Base-by-base conservation (phyloP, 2,888 invertebrate species). In the Epiperipatus broadwayi region DNA sequence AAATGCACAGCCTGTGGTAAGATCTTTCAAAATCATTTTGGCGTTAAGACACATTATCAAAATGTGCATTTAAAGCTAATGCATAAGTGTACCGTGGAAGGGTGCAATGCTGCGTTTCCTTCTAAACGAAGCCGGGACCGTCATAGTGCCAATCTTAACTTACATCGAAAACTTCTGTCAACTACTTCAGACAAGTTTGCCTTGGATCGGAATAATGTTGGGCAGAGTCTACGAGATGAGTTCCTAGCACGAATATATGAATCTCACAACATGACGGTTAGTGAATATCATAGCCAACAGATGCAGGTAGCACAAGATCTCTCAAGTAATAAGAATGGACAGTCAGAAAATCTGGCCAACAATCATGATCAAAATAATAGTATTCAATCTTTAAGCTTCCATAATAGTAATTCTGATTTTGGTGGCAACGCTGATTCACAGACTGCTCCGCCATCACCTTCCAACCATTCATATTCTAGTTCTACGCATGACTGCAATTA, bases 41-140 rank as follows among this genome's bases (percentile, higher is more conserved):
- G 81, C 35, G 74, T 89, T 18, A 89, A 87, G 61, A 80, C 81
- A 2, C 93, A 93, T 58, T 91, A 85, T 59, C 87, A 87, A 65
- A 89, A 83, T 59, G 80, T 84, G 7, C 91, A 93, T 61, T 71
- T 91, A 37, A 91, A 91, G 61, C 63, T 89, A 43, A 83, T 87
- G 78, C 89, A 89, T 61, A 81, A 80, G 55, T 93, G 93, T 63
- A 81, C 77, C 52, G 77, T 85, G 19, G 87, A 87, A 47, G 87
- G 89, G 1, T 93, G 93, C 58, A 80, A 80, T 60, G 89, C 89
- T 0, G 79, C 85, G 1, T 93, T 91, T 57, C 80, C 85, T 4
- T 87, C 89, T 1, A 89, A 85, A 56, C 67, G 85, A 41, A 83
- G 79, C 52, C 73, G 89, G 49, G 91, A 93, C 53, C 70, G 85